These are phyloP conservation scores for Gymnothorax reevesii DNA, from an alignment of 2,797 vertebrate species.

Conservation along the genomic window DNA sequence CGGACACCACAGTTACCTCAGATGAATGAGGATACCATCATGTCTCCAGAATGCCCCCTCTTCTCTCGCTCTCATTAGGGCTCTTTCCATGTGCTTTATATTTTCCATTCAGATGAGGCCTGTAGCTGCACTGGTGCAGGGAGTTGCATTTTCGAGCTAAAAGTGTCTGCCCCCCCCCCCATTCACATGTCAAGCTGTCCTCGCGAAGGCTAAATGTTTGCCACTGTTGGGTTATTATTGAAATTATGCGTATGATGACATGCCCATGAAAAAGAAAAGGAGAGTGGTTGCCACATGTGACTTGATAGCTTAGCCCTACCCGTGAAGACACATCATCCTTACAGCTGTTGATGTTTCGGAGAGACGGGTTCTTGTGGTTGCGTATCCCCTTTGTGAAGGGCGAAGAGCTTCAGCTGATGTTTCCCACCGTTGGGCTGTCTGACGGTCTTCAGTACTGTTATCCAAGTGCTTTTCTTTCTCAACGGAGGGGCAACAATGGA, in stretches of 20 bases:
- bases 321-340: not conserved
- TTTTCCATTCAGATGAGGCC: not conserved
- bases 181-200: not conserved
- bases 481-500: not conserved
- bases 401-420: too few relatives aligned
- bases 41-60: not conserved
- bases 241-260: not conserved
- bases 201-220: not conserved
- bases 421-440: too few relatives aligned
- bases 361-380: too few relatives aligned
- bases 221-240: not conserved
- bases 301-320: not conserved
- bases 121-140: not conserved
- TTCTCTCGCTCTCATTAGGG: too few relatives aligned
- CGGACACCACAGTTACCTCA: not conserved
- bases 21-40: not conserved
- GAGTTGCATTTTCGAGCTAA: not conserved
- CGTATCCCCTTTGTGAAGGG: too few relatives aligned
- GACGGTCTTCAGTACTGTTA: too few relatives aligned
- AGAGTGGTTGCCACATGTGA: not conserved
- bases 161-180: too few relatives aligned
- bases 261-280: not conserved
- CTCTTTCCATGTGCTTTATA: not conserved
- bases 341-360: too few relatives aligned
- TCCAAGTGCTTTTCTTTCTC: not conserved